Base-by-base conservation (phyloP, 2,113 vertebrate species). In the Heterochromis multidens region DNA sequence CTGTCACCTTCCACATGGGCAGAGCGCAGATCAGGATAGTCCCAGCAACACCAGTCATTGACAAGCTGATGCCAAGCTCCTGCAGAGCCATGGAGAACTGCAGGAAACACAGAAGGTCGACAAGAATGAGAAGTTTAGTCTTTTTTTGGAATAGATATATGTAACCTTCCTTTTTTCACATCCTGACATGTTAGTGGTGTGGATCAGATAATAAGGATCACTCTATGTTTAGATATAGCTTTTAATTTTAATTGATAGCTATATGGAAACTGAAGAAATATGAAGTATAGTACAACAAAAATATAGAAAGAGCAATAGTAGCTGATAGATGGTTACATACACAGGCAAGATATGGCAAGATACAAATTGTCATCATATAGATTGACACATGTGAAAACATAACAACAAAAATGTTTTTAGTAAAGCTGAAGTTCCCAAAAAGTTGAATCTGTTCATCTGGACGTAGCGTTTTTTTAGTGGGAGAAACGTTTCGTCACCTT, bases 1-100 rank as follows among this genome's bases (percentile, higher is more conserved):
- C 96, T 0, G 97, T 97, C 86, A 98, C 96, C 94, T 96, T 97
- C 97, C 97, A 97, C 96, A 97, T 97, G 85, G 97, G 97, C 91
- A 98, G 92, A 1, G 96, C 96, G 0, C 97, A 98, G 92, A 96
- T 96, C 63, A 98, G 88, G 93, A 98, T 96, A 91, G 95, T 95
- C 43, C 96, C 97, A 5, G 97, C 93, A 25, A 96, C 90, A 27
- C 97, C 97, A 1, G 95, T 74, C 79, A 95, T 62, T 0, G 96
- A 95, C 87, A 97, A 91, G 21, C 93, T 91, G 93, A 98, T 95
- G 79, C 97, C 97, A 62, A 96, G 90, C 90, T 95, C 90, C 94
- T 97, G 96, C 80, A 97, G 88, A 21, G 94, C 95, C 96, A 96
- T 96, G 88, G 83, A 82, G 60, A 52, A 25, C 29, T 52, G 31